Evolutionary conservation across 2,113 vertebrate genomes (phyloP).

Genomic region (Delphinapterus leucas): DNA sequence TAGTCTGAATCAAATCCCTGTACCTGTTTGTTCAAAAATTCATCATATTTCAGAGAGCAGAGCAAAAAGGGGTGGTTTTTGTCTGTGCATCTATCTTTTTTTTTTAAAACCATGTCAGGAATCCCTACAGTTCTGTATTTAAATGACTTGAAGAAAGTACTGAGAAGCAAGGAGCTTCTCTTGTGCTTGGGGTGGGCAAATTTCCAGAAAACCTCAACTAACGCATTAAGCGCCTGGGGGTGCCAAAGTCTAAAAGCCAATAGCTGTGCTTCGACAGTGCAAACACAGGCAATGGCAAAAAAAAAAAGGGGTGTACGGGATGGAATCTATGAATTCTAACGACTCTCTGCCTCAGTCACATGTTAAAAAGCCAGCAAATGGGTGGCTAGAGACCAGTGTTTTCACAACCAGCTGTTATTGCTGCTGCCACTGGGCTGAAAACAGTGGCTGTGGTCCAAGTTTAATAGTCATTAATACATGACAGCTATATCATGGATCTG

Average conservation of each 20-base stretch:
- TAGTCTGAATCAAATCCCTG: neutral
- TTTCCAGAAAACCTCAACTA: neutral
- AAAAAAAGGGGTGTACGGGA: neutral
- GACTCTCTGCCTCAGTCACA: neutral
- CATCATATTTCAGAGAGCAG: neutral
- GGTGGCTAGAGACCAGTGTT: neutral
- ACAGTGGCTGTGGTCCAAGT: neutral
- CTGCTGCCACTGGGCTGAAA: neutral
- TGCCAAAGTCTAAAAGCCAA: neutral
- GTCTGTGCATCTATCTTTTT: neutral
- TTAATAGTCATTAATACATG: neutral
- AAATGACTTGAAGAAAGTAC: neutral
- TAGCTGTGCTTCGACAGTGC: neutral
- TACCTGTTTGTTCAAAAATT: neutral
- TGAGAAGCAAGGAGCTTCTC: neutral
- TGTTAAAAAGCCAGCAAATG: neutral
- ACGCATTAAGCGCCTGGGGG: neutral
- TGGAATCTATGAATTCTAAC: neutral
- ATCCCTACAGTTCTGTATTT: neutral
- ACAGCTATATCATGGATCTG: neutral
- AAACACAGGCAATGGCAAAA: neutral
- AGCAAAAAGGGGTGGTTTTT: neutral
- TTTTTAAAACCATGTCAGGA: neutral
- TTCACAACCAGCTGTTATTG: neutral
- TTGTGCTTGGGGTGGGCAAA: neutral